Evolutionary conservation across 2,888 invertebrate species (phyloP), one percentile per base, ranked within the genome.

Genomic region (Pyralis farinalis): DNA sequence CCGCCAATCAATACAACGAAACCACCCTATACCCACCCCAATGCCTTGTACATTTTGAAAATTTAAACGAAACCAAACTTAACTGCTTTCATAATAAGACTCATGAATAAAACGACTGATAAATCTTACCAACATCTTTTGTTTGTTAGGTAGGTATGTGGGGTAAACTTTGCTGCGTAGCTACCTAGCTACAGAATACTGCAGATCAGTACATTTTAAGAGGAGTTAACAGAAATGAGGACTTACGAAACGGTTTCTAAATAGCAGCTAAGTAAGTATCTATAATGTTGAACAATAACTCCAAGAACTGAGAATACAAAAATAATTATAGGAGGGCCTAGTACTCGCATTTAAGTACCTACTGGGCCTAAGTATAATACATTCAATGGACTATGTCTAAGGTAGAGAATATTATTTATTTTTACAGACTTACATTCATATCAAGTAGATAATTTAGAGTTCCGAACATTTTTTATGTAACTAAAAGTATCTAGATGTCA

Each of bases 1-100:
- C 86, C 59, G 78, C 65, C 74, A 68, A 87, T 87, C 87, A 79
- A 87, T 87, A 86, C 58, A 43, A 52, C 49, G 57, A 61, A 59
- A 55, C 83, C 84, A 78, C 84, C 85, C 81, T 61, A 44, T 60
- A 64, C 68, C 71, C 68, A 77, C 78, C 83, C 71, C 62, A 63
- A 54, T 55, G 51, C 50, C 58, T 53, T 58, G 51, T 52, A 35
- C 47, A 49, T 53, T 46, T 44, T 47, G 53, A 48, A 48, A 47
- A 43, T 33, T 45, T 48, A 55, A 44, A 42, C 49, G 4, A 77
- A 71, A 72, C 55, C 45, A 47, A 9, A 40, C 60, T 52, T 45
- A 75, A 60, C 36, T 0, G 0, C 30, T 1, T 34, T 34, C n/a
- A n/a, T 1, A 8, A 51, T 65, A 73, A 58, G 53, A 54, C 46